Evolutionary conservation across 2,888 invertebrate genomes (phyloP).

Genomic region (Drosophila anomelani): DNA sequence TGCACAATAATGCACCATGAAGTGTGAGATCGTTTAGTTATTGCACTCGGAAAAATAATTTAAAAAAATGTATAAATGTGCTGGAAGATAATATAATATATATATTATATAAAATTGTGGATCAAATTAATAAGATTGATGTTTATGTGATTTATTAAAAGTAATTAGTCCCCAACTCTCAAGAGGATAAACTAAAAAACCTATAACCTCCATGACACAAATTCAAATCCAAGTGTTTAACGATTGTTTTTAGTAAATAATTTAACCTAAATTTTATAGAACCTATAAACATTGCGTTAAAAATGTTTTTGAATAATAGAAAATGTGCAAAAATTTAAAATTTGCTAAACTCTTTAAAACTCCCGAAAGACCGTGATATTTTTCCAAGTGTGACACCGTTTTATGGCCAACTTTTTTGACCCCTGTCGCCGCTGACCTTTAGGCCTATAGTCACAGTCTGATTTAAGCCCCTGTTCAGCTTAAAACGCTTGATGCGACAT

Average conservation of each 20-base stretch:
- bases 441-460: conserved; percentile 6
- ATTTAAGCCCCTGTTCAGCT: conserved; percentile 22
- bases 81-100: not conserved
- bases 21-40: conserved; percentile 8
- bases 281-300: not conserved
- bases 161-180: not conserved
- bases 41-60: conserved; percentile 14
- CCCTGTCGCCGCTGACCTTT: conserved; percentile 13
- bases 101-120: not conserved
- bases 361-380: not conserved
- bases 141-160: not conserved
- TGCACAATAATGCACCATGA: conserved; percentile 15
- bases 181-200: not conserved
- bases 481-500: conserved; percentile 52
- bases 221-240: not conserved
- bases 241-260: not conserved
- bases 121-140: not conserved
- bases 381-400: conserved; percentile 16
- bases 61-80: not conserved
- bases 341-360: not conserved
- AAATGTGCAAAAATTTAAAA: not conserved
- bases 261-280: not conserved
- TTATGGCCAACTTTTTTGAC: conserved; percentile 16
- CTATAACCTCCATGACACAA: not conserved
- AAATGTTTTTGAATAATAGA: not conserved